Percentiles rank a stretch among this genome's conserved stretches.
Conservation (phyloP, 1,140 invertebrate genomes). For the Gyrodactylus bullatarudis region DNA sequence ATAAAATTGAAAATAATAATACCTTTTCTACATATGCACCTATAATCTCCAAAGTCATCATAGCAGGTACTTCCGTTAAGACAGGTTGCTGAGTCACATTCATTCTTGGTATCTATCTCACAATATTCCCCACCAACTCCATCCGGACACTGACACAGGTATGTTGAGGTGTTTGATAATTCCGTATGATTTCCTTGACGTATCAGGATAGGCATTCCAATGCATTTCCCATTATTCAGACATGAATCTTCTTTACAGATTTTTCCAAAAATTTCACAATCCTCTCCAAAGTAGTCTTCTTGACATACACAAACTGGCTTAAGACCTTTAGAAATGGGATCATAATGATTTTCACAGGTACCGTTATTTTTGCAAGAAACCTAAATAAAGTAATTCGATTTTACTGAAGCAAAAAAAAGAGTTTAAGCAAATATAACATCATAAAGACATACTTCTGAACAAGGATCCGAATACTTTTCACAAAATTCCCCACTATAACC, state of each 20-base stretch:
- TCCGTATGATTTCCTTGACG: background rate
- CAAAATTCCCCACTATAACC: constrained; percentile 12
- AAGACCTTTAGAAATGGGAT: background rate
- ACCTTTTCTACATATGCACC: constrained; percentile 11
- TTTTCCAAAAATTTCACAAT: background rate
- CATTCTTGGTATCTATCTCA: constrained; percentile 10
- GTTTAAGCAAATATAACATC: too few relatives aligned
- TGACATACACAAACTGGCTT: background rate
- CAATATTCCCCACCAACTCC: background rate
- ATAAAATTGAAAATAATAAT: too few relatives aligned
- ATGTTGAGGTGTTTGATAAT: background rate
- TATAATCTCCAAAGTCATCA: constrained; percentile 13
- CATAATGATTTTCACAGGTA: background rate
- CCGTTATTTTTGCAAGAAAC: background rate
- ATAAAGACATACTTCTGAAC: too few relatives aligned
- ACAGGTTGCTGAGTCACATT: constrained; percentile 16
- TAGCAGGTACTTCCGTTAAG: constrained; percentile 15
- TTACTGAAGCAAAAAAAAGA: too few relatives aligned
- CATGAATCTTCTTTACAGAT: background rate
- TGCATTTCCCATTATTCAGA: background rate
- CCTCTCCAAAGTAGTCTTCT: background rate
- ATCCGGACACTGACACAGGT: background rate
- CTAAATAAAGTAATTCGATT: too few relatives aligned
- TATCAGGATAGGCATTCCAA: background rate
- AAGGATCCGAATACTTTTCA: too few relatives aligned